Evolutionary conservation across 1,140 invertebrate species (phyloP).

Genomic region (Hormaphis cornu): DNA sequence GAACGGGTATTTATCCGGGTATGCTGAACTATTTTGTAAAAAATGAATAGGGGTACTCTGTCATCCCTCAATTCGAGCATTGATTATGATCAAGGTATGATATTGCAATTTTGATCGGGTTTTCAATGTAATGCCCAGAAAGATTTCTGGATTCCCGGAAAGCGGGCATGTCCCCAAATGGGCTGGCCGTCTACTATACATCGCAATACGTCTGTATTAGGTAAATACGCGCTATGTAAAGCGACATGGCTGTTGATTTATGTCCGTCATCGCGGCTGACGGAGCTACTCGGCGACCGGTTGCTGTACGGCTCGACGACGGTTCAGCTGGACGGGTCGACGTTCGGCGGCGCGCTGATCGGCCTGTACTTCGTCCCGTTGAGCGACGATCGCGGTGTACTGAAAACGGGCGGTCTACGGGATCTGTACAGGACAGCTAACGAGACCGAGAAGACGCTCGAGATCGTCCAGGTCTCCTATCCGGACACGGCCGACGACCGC

Average conservation of each 20-base stretch:
- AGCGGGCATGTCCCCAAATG: no score
- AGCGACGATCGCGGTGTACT: background rate
- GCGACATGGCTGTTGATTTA: constrained; percentile 12
- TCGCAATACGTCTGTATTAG: background rate
- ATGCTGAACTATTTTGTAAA: no score
- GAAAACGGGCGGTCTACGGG: background rate
- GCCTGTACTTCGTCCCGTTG: constrained; percentile 19
- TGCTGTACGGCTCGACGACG: background rate
- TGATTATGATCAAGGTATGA: no score
- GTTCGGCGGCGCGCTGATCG: background rate
- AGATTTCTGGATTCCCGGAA: no score
- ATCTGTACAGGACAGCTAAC: constrained; percentile 11
- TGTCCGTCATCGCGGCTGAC: background rate
- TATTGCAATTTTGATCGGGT: no score
- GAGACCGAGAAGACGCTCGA: constrained; percentile 5
- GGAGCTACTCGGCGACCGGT: constrained; percentile 2
- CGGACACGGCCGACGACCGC: background rate
- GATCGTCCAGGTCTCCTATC: constrained; percentile 20
- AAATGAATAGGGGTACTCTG: no score
- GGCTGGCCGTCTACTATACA: background rate
- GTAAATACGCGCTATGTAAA: background rate
- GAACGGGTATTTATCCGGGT: no score
- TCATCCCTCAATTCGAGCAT: no score
- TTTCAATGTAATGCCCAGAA: no score
- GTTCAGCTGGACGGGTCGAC: background rate